Evolutionary conservation across 2,888 invertebrate genomes (phyloP), one percentile per base, ranked within the genome.

Genomic region (Thysanoteuthis rhombus): DNA sequence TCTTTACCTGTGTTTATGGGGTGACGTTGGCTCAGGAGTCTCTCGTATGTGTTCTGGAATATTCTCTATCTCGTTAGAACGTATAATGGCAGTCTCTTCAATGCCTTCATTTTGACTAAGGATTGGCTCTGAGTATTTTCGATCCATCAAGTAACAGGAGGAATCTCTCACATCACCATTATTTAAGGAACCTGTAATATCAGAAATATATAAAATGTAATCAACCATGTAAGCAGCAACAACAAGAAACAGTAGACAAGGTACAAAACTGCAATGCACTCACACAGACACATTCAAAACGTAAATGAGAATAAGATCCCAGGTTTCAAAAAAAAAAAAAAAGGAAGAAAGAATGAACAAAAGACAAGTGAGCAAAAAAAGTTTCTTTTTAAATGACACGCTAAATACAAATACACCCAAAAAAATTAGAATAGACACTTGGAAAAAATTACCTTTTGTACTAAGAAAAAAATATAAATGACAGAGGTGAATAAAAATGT

Each of bases 51-150:
- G 94, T 92, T 96, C 96, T 94, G 97, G 97, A 95, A 97, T 97
- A 95, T 97, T 96, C 94, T 96, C 96, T 75, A 97, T 95, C 94
- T 97, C 97, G 6, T 96, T 95, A 28, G 96, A 96, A 52, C 97
- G 95, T 25, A 95, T 94, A 93, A 96, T 94, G 1, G 94, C 94
- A 92, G 95, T 94, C 40, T 94, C 92, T n/a, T 93, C 93, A n/a
- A 93, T 39, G 0, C 75, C 93, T n/a, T 93, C 93, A 32, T 94
- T 93, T 0, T 93, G 91, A n/a, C 96, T 95, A 12, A 96, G 94
- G 52, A 95, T 95, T 0, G 96, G 96, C 2, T 96, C 96, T 32
- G 96, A 96, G 25, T 95, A 94, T 94, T 96, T 96, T n/a, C 96
- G 94, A 94, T 96, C 96, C 39, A 94, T 94, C n/a, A 93, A 40